Evolutionary conservation across 2,113 vertebrate genomes (phyloP).

Genomic region (Phrynosoma blainvillii): DNA sequence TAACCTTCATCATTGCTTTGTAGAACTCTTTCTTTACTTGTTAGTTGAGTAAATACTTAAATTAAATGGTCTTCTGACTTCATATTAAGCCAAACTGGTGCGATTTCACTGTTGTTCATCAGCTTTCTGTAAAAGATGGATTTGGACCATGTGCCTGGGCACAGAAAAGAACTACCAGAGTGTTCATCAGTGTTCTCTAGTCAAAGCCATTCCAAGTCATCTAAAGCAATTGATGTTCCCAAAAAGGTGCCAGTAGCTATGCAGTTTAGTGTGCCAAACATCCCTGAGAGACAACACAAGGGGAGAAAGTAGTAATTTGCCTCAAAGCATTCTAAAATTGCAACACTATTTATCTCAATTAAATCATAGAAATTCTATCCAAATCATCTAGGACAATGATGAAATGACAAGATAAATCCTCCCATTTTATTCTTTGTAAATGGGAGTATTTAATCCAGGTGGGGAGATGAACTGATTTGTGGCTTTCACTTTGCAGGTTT

Average conservation of each 20-base stretch:
- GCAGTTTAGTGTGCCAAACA: slow-evolving; percentile 9
- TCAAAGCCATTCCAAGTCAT: slow-evolving; percentile 6
- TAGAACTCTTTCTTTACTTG: background rate
- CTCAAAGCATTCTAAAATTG: slow-evolving; percentile 1
- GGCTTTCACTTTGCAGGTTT: slow-evolving; percentile 35
- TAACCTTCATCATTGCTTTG: background rate
- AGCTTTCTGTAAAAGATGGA: background rate
- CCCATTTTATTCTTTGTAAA: slow-evolving; percentile 28
- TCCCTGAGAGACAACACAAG: background rate
- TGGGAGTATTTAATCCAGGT: slow-evolving; percentile 31
- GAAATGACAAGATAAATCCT: slow-evolving; percentile 20
- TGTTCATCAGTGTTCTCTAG: background rate
- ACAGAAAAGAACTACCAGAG: background rate
- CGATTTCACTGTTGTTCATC: background rate
- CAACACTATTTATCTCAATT: slow-evolving; percentile 1
- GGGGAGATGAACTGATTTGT: slow-evolving; percentile 20
- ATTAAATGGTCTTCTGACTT: background rate
- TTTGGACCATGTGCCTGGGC: slow-evolving; percentile 16
- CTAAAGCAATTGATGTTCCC: slow-evolving; percentile 1
- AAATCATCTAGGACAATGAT: background rate
- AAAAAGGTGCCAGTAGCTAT: background rate
- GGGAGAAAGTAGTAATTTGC: slow-evolving; percentile 33
- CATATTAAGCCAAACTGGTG: background rate
- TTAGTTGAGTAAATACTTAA: background rate
- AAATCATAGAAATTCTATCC: slow-evolving; percentile 3